Conservation (phyloP, 1,140 invertebrate species). For the Trichoplusia ni region DNA sequence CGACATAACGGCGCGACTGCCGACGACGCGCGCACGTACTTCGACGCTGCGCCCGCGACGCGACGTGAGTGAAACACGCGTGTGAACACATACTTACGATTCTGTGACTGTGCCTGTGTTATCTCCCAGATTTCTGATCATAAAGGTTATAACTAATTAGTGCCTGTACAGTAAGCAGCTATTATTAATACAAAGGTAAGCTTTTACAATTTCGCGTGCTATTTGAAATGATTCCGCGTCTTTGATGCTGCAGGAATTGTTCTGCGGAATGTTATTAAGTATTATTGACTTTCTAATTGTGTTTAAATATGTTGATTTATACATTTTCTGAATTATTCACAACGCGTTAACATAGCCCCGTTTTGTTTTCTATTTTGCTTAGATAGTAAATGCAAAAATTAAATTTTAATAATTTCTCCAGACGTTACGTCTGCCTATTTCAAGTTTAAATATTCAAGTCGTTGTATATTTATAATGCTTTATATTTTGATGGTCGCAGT, state of each 20-base stretch:
- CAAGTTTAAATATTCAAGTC: neutral
- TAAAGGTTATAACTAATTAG: neutral
- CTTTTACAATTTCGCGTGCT: constrained; percentile 3
- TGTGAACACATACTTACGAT: constrained; percentile 14
- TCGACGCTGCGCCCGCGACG: neutral
- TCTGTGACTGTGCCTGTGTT: constrained; percentile 30
- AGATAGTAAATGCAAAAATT: neutral
- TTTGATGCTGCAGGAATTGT: constrained; percentile 32
- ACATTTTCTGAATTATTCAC: constrained; percentile 29
- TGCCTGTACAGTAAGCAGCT: neutral
- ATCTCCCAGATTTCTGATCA: neutral
- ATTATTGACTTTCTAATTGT: constrained; percentile 36
- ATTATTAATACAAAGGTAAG: constrained; percentile 3
- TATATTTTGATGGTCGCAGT: constrained; percentile 1
- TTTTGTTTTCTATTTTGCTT: constrained; percentile 23
- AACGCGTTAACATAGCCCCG: constrained; percentile 1
- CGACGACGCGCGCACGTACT: constrained; percentile 8
- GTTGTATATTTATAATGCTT: neutral
- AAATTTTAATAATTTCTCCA: neutral
- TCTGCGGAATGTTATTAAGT: constrained; percentile 32
- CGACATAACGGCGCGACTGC: constrained; percentile 32
- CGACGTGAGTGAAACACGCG: constrained; percentile 31
- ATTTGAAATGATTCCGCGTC: constrained; percentile 18
- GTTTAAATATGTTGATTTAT: constrained; percentile 32
- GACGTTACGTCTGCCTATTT: neutral